These are phyloP conservation scores for Tipula vernalis DNA, from an alignment of 2,888 invertebrate species.

Conservation along the genomic window DNA sequence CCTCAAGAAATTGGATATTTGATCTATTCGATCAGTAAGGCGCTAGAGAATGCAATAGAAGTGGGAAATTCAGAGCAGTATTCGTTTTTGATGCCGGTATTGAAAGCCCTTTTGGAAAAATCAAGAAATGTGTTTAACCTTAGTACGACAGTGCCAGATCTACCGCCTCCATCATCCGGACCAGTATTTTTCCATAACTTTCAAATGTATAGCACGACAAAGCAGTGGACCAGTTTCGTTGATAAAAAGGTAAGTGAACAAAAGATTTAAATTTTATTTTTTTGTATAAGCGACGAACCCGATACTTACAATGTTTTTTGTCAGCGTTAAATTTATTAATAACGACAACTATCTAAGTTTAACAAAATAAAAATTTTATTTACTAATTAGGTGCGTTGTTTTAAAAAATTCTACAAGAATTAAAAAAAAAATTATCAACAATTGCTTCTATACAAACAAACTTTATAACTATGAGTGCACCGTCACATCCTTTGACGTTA, in stretches of 20 bases:
- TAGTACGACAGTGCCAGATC: slow-evolving; percentile 33
- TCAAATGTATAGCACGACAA: slow-evolving; percentile 40
- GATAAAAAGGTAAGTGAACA: slow-evolving; percentile 37
- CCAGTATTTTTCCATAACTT: slow-evolving; percentile 49
- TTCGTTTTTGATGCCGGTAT: slow-evolving; percentile 46
- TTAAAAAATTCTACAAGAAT: not conserved
- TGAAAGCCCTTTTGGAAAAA: slow-evolving; percentile 47
- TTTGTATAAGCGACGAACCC: not conserved
- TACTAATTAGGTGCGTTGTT: not conserved
- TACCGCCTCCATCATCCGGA: slow-evolving; percentile 41
- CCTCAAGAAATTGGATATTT: slow-evolving; percentile 43
- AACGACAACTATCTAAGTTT: not conserved
- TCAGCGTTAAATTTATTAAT: not conserved
- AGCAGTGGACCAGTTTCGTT: slow-evolving; percentile 43
- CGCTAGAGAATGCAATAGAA: slow-evolving; percentile 36
- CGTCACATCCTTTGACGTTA: not conserved
- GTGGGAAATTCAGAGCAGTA: slow-evolving; percentile 43
- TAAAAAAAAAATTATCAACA: not conserved
- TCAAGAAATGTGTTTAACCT: slow-evolving; percentile 31
- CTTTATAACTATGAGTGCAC: not conserved
- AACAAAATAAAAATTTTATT: not conserved
- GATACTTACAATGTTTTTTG: not conserved
- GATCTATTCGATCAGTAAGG: slow-evolving; percentile 36
- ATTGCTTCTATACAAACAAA: not conserved
- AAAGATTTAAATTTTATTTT: not conserved